These are phyloP conservation scores for Theropithecus gelada DNA, from an alignment of 2,113 vertebrate genomes.

Conservation along the genomic window DNA sequence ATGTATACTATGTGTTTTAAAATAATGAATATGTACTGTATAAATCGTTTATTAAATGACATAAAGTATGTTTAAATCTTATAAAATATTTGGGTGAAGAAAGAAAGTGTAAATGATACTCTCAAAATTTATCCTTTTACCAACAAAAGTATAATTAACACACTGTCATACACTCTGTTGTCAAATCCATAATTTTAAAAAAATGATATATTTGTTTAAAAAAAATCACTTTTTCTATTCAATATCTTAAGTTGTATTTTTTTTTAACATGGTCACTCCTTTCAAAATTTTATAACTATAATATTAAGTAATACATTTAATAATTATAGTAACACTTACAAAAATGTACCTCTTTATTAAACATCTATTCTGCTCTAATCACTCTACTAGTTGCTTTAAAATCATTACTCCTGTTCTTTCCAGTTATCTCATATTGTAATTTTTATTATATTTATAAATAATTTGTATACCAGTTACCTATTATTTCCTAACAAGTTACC, in stretches of 20 bases:
- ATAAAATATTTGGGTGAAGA: background rate
- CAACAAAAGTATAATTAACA: background rate
- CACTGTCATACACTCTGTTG: background rate
- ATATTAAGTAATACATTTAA: background rate
- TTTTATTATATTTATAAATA: background rate
- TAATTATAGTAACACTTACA: background rate
- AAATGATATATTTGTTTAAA: background rate
- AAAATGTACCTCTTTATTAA: background rate
- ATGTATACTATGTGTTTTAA: background rate
- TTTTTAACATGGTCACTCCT: background rate
- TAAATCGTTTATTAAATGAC: background rate
- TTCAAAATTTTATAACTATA: background rate
- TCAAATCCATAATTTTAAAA: background rate
- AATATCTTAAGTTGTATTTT: background rate
- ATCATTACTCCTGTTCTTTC: background rate
- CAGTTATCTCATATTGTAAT: background rate
- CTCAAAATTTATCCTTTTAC: background rate
- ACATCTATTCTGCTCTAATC: background rate
- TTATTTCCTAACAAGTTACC: background rate
- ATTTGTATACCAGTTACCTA: background rate
- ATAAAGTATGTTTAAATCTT: background rate
- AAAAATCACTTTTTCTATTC: background rate
- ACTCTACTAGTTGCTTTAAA: background rate
- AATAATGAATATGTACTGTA: background rate
- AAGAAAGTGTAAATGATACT: background rate